These are phyloP conservation scores for Denticeps clupeoides DNA, from an alignment of 2,797 vertebrate genomes.

Conservation along the genomic window DNA sequence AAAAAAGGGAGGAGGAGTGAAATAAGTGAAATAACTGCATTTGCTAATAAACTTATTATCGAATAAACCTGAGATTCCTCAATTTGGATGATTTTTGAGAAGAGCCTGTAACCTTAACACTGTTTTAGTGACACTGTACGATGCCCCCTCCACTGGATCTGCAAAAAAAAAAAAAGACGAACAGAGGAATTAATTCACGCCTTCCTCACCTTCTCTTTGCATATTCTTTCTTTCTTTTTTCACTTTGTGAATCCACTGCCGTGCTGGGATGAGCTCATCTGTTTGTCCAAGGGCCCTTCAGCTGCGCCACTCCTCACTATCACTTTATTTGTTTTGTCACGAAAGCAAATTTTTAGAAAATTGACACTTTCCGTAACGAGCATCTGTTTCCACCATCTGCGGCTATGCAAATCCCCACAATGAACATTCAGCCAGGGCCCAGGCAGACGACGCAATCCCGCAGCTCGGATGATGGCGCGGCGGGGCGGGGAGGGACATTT, in stretches of 20 bases:
- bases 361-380: slow-evolving; percentile 52
- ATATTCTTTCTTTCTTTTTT: neutral
- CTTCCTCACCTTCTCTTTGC: no score
- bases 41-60: no score
- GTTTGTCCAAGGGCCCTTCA: slow-evolving; percentile 17
- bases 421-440: slow-evolving; percentile 63
- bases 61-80: no score
- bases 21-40: no score
- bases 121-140: no score
- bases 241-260: neutral
- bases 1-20: no score
- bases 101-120: no score
- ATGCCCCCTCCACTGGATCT: no score
- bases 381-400: slow-evolving; percentile 63
- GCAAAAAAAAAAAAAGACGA: no score
- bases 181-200: no score
- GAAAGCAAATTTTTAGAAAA: slow-evolving; percentile 56
- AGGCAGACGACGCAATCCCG: slow-evolving; percentile 47
- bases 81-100: no score
- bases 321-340: slow-evolving; percentile 63
- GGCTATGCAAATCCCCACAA: slow-evolving; percentile 55
- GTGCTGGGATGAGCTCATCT: slow-evolving; percentile 2
- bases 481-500: no score
- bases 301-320: slow-evolving; percentile 46
- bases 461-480: slow-evolving; percentile 35